Evolutionary conservation across 2,797 vertebrate genomes (phyloP), one percentile per base, ranked within the genome.

Genomic region (Botia almorhae): DNA sequence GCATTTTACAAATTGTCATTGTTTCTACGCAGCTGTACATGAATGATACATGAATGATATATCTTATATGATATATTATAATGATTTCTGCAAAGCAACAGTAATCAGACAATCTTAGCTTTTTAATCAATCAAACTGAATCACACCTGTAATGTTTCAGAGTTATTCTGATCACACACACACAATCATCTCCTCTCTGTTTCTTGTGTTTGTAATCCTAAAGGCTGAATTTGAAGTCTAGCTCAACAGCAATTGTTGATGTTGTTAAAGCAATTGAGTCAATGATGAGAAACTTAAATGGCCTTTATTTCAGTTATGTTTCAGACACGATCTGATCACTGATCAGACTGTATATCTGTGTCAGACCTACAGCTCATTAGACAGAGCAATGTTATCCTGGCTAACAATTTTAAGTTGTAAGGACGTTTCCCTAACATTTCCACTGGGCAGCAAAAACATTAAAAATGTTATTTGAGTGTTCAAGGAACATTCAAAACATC

Each of bases 61-160:
- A n/a, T n/a, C n/a, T n/a, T n/a, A n/a, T n/a, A n/a, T n/a, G n/a
- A n/a, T n/a, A n/a, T n/a, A n/a, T n/a, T n/a, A n/a, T n/a, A n/a
- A n/a, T n/a, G 8, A 13, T 50, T 50, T 50, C 46, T 46, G 2
- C 7, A 48, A 69, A 19, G 12, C 21, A 48, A 69, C 26, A 11
- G 55, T 19, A 29, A 29, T 29, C 29, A 19, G 48, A 69, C 16
- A 6, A 11, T 50, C 13, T 48, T 48, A 48, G 12, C 43, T 26
- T 68, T n/a, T 16, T 43, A 73, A 58, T n/a, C 13, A 60, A 46
- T 23, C 58, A 73, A 3, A 3, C 58, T 75, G 23, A 53, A 3
- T 23, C 13, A 39, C 8, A 55, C 61, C 17, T 75, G n/a, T 53
- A 50, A 74, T 64, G 29, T n/a, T n/a, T n/a, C n/a, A n/a, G n/a